Evolutionary conservation across 2,888 invertebrate genomes (phyloP).

Genomic region (Tiphia femorata): DNA sequence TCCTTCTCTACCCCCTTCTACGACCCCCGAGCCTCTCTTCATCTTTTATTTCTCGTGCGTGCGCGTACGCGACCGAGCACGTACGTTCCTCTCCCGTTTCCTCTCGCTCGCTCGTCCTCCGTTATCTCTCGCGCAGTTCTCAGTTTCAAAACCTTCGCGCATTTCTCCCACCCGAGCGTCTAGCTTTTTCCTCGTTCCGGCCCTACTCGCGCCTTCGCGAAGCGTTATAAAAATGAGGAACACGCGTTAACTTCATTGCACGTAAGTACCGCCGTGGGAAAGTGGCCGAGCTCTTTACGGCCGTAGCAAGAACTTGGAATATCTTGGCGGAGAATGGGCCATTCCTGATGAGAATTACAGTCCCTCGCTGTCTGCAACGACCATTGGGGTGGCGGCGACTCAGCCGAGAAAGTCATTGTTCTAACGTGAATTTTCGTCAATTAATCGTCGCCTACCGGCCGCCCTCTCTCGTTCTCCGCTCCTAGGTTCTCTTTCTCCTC

Average conservation of each 20-base stretch:
- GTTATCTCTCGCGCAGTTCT: too few relatives aligned
- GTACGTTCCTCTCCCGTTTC: neutral
- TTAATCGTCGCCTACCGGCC: conserved; percentile 33
- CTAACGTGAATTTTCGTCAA: conserved; percentile 45
- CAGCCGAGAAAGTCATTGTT: conserved; percentile 38
- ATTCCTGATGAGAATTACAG: conserved; percentile 45
- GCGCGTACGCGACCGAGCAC: too few relatives aligned
- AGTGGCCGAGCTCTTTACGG: conserved; percentile 36
- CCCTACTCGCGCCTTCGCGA: conserved; percentile 19
- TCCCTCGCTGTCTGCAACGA: conserved; percentile 29
- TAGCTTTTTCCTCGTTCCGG: neutral
- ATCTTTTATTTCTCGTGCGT: too few relatives aligned
- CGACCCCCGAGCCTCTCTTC: too few relatives aligned
- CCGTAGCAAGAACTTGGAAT: conserved; percentile 37
- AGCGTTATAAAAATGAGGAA: conserved; percentile 32
- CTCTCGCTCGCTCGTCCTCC: neutral
- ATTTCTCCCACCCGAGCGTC: neutral
- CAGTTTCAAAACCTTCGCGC: too few relatives aligned
- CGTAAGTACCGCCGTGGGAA: conserved; percentile 32
- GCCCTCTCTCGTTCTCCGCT: neutral
- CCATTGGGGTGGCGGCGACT: conserved; percentile 28
- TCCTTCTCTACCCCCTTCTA: too few relatives aligned
- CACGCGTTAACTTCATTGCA: conserved; percentile 35
- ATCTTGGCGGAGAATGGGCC: conserved; percentile 38
- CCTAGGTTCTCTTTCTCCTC: neutral